These are phyloP conservation scores for Channa striata DNA, from an alignment of 2,797 vertebrate species.

Conservation along the genomic window DNA sequence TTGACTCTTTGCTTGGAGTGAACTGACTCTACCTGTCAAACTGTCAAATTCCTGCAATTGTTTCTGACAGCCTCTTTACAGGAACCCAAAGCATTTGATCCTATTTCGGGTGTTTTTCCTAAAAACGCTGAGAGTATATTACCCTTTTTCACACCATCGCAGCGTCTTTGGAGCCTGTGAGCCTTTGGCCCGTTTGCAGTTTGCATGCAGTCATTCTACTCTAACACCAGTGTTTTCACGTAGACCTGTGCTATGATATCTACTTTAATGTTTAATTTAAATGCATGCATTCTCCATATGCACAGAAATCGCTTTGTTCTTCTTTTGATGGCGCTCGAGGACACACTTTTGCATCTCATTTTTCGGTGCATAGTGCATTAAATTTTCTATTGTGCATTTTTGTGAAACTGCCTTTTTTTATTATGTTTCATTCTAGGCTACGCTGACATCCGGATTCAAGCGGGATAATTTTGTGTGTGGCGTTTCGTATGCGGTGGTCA, in stretches of 20 bases:
- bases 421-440: slow-evolving; percentile 34
- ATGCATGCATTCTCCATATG: slow-evolving; percentile 77
- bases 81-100: slow-evolving; percentile 19
- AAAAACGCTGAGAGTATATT: slow-evolving; percentile 38
- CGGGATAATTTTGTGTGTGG: slow-evolving; percentile 37
- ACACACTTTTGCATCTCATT: slow-evolving; percentile 37
- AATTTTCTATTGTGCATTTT: slow-evolving; percentile 39
- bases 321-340: slow-evolving; percentile 33
- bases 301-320: slow-evolving; percentile 38
- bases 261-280: slow-evolving; percentile 66
- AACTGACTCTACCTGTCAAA: slow-evolving; percentile 14
- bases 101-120: slow-evolving; percentile 28
- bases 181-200: slow-evolving; percentile 31
- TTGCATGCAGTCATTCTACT: slow-evolving; percentile 72
- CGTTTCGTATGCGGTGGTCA: slow-evolving; percentile 36
- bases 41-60: slow-evolving; percentile 5
- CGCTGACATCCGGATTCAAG: slow-evolving; percentile 40
- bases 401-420: slow-evolving; percentile 30
- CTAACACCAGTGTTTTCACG: slow-evolving; percentile 41
- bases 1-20: not conserved
- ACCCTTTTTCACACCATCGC: slow-evolving; percentile 19
- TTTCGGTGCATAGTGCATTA: slow-evolving; percentile 36
- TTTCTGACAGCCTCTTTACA: slow-evolving; percentile 7
- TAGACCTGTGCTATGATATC: slow-evolving; percentile 46
- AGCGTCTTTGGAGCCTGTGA: slow-evolving; percentile 33